Conservation (phyloP, 1,140 invertebrate species). For the Batillaria attramentaria region DNA sequence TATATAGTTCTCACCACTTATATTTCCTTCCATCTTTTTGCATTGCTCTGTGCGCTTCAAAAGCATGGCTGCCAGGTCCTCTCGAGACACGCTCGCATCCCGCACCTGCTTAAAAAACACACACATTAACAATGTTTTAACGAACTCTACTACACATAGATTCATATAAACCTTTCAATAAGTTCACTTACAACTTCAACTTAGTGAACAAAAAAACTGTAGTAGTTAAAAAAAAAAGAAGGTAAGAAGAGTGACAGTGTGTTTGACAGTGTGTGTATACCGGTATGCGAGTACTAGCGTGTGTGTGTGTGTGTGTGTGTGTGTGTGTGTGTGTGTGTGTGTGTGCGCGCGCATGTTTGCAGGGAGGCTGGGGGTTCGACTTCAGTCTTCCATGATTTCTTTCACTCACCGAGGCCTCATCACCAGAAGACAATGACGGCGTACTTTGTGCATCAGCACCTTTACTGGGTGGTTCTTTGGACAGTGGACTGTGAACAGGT, state of each 20-base stretch:
- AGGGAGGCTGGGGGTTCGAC: not conserved
- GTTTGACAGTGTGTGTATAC: not conserved
- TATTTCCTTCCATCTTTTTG: constrained; percentile 63
- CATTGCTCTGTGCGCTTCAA: constrained; percentile 64
- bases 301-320: constrained; percentile 11
- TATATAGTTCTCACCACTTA: constrained; percentile 63
- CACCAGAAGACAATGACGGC: no score
- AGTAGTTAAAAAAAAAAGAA: no score
- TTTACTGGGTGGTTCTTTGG: constrained; percentile 14
- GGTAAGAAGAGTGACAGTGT: not conserved
- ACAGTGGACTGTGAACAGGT: constrained; percentile 10
- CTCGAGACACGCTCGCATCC: constrained; percentile 40
- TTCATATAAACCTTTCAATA: no score
- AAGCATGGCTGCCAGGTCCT: constrained; percentile 55
- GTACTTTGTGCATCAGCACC: not conserved
- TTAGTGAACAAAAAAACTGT: no score
- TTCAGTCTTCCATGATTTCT: not conserved
- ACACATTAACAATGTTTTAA: no score
- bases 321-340: not conserved
- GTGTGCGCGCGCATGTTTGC: not conserved
- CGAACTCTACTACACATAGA: no score
- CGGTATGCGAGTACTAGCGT: not conserved
- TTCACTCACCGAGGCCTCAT: no score
- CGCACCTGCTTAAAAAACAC: constrained; percentile 19
- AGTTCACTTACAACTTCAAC: no score